phyloP scores from a whole-genome alignment of 2,113 vertebrate species.

The Delphinapterus leucas region DNA sequence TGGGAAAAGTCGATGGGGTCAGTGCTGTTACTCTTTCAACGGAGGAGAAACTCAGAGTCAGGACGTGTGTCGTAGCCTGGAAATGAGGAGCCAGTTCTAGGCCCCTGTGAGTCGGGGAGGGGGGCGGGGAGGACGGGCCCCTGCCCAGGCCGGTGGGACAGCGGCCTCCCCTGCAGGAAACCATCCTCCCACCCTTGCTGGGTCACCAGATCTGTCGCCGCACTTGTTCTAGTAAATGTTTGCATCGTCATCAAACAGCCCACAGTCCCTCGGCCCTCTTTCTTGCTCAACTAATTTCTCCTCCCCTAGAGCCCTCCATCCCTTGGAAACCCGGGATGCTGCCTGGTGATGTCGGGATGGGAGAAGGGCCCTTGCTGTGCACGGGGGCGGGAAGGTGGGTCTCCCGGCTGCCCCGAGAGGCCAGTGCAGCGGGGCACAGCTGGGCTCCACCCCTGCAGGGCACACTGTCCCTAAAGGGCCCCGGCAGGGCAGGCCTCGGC shows the following conservation, averaged over 20 bases:
- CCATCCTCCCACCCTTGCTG: background rate
- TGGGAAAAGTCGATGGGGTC: background rate
- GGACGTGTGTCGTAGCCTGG: fast-evolving
- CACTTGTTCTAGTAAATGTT: background rate
- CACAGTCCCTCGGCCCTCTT: background rate
- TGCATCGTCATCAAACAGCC: background rate
- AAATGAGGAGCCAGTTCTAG: background rate
- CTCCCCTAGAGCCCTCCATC: background rate
- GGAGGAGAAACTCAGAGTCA: background rate
- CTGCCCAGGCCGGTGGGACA: fast-evolving
- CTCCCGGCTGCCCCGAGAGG: fast-evolving
- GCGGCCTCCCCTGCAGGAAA: background rate
- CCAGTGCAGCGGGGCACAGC: background rate
- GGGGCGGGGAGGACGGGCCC: background rate
- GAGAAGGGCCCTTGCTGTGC: background rate
- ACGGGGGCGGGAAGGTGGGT: fast-evolving
- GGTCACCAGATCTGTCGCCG: fast-evolving
- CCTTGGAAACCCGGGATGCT: background rate
- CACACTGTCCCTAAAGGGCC: background rate
- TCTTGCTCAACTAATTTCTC: background rate
- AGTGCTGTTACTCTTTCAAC: background rate
- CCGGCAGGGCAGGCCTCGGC: background rate
- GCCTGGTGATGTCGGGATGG: too few species aligned
- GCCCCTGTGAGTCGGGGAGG: background rate
- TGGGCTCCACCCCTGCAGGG: background rate